These are phyloP conservation scores for Dreissena polymorpha DNA, from an alignment of 1,140 invertebrate genomes.

Conservation along the genomic window DNA sequence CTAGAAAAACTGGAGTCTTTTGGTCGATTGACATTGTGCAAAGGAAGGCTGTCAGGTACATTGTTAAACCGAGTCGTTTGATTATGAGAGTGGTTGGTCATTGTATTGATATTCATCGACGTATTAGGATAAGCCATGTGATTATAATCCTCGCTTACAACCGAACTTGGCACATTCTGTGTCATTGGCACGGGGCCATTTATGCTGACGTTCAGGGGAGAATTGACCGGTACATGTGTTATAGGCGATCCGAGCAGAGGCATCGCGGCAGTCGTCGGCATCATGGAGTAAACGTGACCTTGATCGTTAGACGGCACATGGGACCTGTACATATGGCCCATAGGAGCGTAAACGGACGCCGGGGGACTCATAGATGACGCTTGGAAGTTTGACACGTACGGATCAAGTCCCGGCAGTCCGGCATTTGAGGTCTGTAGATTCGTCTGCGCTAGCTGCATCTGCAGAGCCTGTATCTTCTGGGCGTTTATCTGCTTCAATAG, in stretches of 20 bases:
- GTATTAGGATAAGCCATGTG: conserved; percentile 46
- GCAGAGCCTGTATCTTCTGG: conserved; percentile 57
- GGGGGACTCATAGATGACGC: neutral
- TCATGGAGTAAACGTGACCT: conserved; percentile 19
- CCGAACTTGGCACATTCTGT: neutral
- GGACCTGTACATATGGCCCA: conserved; percentile 31
- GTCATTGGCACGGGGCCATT: conserved; percentile 13
- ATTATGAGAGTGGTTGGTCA: conserved; percentile 33
- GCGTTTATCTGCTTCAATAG: conserved; percentile 39
- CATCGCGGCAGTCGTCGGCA: neutral
- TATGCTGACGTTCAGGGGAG: conserved; percentile 7
- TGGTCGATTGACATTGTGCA: conserved; percentile 34
- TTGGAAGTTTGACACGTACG: conserved; percentile 10
- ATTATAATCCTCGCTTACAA: conserved; percentile 2
- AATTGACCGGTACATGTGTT: conserved; percentile 6
- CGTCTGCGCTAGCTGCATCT: conserved; percentile 53
- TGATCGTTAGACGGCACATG: conserved; percentile 1
- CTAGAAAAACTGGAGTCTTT: conserved; percentile 26
- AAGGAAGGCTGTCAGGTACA: conserved; percentile 17
- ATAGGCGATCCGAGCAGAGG: neutral
- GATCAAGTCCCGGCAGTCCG: conserved; percentile 27
- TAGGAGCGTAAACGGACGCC: conserved; percentile 3
- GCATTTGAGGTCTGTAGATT: conserved; percentile 30
- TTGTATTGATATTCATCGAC: conserved; percentile 14
- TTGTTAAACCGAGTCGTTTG: conserved; percentile 14